phyloP scores from a whole-genome alignment of 2,113 vertebrate genomes.

The Todiramphus saurophagus region DNA sequence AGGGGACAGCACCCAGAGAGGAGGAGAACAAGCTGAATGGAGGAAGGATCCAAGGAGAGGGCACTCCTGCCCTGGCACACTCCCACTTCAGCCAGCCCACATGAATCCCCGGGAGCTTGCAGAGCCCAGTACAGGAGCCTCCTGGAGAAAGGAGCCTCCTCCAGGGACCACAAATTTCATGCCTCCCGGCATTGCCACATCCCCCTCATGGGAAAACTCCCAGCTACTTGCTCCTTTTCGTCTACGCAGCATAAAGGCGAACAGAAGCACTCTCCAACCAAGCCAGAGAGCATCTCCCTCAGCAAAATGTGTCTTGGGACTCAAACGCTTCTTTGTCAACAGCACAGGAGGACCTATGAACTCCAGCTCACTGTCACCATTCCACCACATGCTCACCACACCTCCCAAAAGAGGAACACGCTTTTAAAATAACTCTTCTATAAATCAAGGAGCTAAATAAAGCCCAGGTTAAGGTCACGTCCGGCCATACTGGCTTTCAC shows the following conservation, averaged over 20 bases:
- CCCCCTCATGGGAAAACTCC: background rate
- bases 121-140: background rate
- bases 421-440: constrained; percentile 59
- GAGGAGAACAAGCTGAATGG: background rate
- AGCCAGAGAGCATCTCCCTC: constrained; percentile 7
- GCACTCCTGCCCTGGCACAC: background rate
- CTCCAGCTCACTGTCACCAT: background rate
- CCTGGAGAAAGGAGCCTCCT: background rate
- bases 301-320: background rate
- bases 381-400: background rate
- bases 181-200: background rate
- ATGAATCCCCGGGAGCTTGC: background rate
- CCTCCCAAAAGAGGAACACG: constrained; percentile 9
- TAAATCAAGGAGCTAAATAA: constrained; percentile 62
- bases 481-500: constrained; percentile 17
- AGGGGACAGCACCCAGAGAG: background rate
- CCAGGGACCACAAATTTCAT: background rate
- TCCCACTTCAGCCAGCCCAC: background rate
- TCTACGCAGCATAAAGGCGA: background rate
- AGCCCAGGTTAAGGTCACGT: constrained; percentile 61
- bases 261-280: background rate
- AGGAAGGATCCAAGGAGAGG: background rate
- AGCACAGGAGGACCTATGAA: background rate
- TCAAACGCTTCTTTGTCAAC: constrained; percentile 35
- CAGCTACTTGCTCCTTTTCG: background rate